These are phyloP conservation scores for Macrotus californicus DNA, from an alignment of 2,113 vertebrate species.

Conservation along the genomic window DNA sequence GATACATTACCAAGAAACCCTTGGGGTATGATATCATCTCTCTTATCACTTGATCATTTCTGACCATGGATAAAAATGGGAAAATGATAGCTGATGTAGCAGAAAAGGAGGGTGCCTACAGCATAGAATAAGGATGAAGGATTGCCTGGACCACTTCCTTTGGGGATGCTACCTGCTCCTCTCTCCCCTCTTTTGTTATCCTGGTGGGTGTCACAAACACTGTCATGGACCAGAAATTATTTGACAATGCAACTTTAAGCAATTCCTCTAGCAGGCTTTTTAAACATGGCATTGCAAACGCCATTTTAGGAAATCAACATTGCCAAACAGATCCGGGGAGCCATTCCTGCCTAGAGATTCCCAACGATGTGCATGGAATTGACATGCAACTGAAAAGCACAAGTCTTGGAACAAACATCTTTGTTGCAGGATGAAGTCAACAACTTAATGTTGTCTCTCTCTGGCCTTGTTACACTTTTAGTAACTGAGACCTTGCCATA, in stretches of 20 bases:
- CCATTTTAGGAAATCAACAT: neutral
- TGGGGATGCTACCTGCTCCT: accelerated
- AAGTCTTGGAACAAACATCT: neutral
- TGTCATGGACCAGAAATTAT: neutral
- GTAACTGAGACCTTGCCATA: neutral
- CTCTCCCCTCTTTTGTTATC: neutral
- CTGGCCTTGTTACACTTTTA: neutral
- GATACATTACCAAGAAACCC: neutral
- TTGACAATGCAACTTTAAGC: neutral
- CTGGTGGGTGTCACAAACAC: neutral
- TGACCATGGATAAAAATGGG: neutral
- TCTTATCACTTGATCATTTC: neutral
- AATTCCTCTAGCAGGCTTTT: neutral
- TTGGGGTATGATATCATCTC: neutral
- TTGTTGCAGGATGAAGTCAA: neutral
- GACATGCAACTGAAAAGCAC: neutral
- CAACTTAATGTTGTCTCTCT: neutral
- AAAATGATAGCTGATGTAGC: accelerated
- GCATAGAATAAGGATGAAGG: no score
- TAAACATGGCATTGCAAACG: neutral
- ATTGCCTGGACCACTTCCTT: neutral
- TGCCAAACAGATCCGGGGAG: neutral
- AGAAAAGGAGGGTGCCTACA: neutral
- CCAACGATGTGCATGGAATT: neutral
- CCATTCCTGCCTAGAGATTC: neutral